Percentiles rank a stretch among this genome's conserved stretches.
Evolutionary conservation across 2,113 vertebrate species (phyloP).

Genomic region (Myiozetetes cayanensis): DNA sequence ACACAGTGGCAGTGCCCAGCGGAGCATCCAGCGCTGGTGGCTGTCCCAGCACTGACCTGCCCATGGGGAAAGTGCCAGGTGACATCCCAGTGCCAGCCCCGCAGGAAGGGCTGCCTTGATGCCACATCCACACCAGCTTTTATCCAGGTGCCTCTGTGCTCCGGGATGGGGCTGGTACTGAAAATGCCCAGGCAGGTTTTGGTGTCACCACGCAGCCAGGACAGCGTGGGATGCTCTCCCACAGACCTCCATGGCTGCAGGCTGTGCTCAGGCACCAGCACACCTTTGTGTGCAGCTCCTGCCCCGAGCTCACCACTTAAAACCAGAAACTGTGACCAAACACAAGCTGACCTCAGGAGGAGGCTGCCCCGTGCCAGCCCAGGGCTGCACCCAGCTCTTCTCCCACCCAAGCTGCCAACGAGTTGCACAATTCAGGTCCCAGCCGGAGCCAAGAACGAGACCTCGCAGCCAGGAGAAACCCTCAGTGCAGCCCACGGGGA

Average conservation of each 20-base stretch:
- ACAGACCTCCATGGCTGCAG: accelerated
- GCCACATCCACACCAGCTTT: not conserved
- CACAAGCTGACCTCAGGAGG: not conserved
- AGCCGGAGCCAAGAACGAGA: not conserved
- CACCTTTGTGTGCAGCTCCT: not conserved
- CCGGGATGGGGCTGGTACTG: not conserved
- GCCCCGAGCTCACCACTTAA: not conserved
- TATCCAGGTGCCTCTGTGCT: not conserved
- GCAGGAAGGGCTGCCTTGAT: not conserved
- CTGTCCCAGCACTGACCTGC: not conserved
- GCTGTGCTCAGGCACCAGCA: not conserved
- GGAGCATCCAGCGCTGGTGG: not conserved
- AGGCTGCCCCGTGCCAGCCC: not conserved
- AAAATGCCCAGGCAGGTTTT: not conserved
- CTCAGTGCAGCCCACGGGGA: not conserved
- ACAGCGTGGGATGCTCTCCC: not conserved
- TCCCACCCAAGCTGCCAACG: not conserved
- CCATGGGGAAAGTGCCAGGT: not conserved
- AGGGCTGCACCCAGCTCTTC: not conserved
- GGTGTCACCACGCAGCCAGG: not conserved
- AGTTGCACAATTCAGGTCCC: not conserved
- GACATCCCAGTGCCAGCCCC: not conserved
- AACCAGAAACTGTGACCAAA: not conserved
- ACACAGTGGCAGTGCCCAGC: not conserved
- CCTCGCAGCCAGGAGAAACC: not conserved